Percentiles rank a stretch among this genome's conserved stretches.
Evolutionary conservation across 53 echinoderm and acorn worm genomes (phyloP).

Genomic region (Apostichopus leukothele): DNA sequence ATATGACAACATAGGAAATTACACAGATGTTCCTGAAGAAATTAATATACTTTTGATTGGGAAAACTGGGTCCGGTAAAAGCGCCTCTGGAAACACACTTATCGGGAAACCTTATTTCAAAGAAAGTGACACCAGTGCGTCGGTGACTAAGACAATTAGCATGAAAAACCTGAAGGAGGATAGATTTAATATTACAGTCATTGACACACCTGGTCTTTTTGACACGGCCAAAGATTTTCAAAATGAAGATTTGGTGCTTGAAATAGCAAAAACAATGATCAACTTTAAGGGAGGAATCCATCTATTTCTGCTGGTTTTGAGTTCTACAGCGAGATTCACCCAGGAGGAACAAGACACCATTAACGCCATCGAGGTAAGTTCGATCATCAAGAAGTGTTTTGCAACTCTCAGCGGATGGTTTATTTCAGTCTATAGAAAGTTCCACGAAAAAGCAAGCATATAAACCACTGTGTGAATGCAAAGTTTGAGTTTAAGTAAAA

Average conservation of each 20-base stretch:
- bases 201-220: conserved; percentile 29
- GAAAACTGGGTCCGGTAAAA: conserved; percentile 33
- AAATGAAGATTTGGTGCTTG: neutral
- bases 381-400: too few species aligned
- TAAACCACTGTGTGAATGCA: too few species aligned
- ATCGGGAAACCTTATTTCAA: neutral
- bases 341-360: conserved; percentile 16
- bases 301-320: neutral
- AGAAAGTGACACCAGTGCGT: neutral
- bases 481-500: too few species aligned
- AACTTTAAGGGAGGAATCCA: neutral
- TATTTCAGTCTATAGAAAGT: too few species aligned
- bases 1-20: neutral
- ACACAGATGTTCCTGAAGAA: neutral
- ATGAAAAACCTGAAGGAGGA: neutral
- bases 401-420: too few species aligned
- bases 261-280: conserved; percentile 32
- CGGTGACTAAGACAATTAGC: conserved; percentile 18
- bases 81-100: conserved; percentile 21
- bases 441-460: too few species aligned
- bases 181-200: neutral
- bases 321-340: neutral
- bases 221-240: neutral
- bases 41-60: conserved; percentile 5
- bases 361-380: conserved; percentile 1